A percentile compares a stretch with the other conserved stretches of the same genome.
These are phyloP conservation scores for Spialia ferax DNA, from an alignment of 2,888 invertebrate genomes.

Conservation along the genomic window DNA sequence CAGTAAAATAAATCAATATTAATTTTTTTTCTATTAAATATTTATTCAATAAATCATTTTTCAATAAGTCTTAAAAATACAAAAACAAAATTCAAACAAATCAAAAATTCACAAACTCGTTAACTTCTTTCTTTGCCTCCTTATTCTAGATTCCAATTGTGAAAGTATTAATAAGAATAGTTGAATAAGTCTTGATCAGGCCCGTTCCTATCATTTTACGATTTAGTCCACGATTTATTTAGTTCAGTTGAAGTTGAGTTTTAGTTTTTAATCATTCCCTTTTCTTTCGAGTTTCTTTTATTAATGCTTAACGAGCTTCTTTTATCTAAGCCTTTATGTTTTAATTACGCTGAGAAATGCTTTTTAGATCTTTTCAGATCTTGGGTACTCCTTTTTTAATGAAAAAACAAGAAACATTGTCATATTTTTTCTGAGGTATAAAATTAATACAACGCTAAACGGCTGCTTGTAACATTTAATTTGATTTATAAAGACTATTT, in stretches of 20 bases:
- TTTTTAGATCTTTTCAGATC: neutral
- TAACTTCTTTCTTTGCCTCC: constrained; percentile 10
- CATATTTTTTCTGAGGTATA: too few relatives aligned
- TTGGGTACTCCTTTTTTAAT: neutral
- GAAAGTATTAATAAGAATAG: constrained; percentile 18
- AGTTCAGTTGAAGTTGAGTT: constrained; percentile 5
- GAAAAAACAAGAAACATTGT: too few relatives aligned
- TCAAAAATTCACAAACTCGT: neutral
- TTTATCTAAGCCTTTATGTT: neutral
- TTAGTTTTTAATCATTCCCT: constrained; percentile 7
- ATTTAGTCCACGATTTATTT: constrained; percentile 15
- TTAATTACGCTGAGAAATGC: neutral
- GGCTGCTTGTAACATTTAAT: too few relatives aligned
- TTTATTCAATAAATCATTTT: too few relatives aligned
- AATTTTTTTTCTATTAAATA: too few relatives aligned
- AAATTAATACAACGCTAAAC: too few relatives aligned
- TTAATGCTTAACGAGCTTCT: constrained; percentile 2
- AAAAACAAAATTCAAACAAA: neutral
- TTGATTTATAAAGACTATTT: too few relatives aligned
- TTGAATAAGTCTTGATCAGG: constrained; percentile 30
- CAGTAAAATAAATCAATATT: too few relatives aligned
- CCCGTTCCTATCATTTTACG: constrained; percentile 24
- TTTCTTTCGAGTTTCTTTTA: constrained; percentile 1
- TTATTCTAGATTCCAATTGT: constrained; percentile 12
- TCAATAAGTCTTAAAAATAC: too few relatives aligned